A percentile compares a stretch with the other conserved stretches of the same genome.
These are phyloP conservation scores for Lynx canadensis DNA, from an alignment of 2,113 vertebrate genomes.

Conservation along the genomic window DNA sequence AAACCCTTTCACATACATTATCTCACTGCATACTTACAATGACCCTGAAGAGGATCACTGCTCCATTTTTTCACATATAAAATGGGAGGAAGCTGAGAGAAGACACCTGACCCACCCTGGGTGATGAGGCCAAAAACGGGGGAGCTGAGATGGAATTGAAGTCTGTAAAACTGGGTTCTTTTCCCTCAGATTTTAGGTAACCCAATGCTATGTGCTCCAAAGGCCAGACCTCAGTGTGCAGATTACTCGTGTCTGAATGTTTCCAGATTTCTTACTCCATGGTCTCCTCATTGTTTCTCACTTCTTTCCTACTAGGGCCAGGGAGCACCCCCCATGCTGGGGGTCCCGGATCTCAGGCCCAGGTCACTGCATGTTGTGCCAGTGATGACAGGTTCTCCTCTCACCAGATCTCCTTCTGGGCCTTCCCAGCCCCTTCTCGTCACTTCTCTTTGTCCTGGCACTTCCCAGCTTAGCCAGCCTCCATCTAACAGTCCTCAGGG, in stretches of 20 bases:
- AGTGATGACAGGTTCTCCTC: neutral
- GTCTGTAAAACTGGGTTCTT: neutral
- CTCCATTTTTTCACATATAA: neutral
- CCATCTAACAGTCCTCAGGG: neutral
- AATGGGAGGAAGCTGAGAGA: neutral
- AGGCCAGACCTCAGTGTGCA: neutral
- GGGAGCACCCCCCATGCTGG: fast-evolving
- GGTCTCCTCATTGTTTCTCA: neutral
- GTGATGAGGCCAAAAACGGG: too few relatives aligned
- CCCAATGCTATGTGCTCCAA: neutral
- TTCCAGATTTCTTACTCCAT: neutral
- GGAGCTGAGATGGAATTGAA: neutral
- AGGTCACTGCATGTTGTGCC: neutral
- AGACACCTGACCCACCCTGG: fast-evolving
- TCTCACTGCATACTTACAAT: neutral
- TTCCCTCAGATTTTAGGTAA: neutral
- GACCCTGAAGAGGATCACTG: too few relatives aligned
- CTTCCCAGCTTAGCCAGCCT: neutral
- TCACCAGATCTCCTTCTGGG: neutral
- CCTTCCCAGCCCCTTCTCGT: neutral
- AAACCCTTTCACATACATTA: neutral
- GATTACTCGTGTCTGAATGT: neutral
- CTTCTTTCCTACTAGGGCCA: neutral
- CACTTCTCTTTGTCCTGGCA: neutral
- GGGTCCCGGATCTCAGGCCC: fast-evolving